Evolutionary conservation across 2,797 vertebrate species (phyloP).

Genomic region (Limnodromus scolopaceus): DNA sequence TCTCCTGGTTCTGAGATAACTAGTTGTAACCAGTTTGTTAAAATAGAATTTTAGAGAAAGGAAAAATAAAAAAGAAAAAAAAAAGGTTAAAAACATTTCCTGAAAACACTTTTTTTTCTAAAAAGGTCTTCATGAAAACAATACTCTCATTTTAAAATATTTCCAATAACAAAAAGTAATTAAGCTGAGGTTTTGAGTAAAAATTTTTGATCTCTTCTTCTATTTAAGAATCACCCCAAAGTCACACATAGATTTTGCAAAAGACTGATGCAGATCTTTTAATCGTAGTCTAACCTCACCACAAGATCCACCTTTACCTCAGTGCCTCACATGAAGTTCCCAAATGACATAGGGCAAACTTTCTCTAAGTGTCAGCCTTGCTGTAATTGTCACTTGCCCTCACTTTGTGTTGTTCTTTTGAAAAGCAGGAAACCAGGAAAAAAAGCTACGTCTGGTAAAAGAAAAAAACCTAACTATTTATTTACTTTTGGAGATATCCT

Average conservation of each 20-base stretch:
- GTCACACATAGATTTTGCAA: background rate
- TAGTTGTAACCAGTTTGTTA: background rate
- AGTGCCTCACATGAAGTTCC: background rate
- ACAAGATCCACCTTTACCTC: background rate
- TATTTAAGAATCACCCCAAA: background rate
- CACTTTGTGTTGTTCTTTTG: background rate
- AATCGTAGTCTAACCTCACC: background rate
- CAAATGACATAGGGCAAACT: background rate
- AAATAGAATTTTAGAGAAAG: background rate
- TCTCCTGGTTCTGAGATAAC: background rate
- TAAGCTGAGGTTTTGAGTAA: background rate
- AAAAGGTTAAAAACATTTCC: background rate
- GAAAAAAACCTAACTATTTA: background rate
- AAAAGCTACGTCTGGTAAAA: background rate
- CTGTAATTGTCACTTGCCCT: background rate
- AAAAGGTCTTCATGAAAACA: background rate
- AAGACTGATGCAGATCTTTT: background rate
- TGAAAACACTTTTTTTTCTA: background rate
- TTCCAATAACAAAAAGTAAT: background rate
- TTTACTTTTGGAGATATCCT: background rate
- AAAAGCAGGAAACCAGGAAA: background rate
- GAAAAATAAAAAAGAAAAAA: no score
- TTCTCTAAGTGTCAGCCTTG: background rate
- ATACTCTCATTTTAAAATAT: background rate
- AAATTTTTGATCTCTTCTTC: background rate